Percentiles rank a stretch among this genome's conserved stretches.
These are phyloP conservation scores for Cossypha niveicapilla DNA, from an alignment of 2,797 vertebrate species.

Conservation along the genomic window DNA sequence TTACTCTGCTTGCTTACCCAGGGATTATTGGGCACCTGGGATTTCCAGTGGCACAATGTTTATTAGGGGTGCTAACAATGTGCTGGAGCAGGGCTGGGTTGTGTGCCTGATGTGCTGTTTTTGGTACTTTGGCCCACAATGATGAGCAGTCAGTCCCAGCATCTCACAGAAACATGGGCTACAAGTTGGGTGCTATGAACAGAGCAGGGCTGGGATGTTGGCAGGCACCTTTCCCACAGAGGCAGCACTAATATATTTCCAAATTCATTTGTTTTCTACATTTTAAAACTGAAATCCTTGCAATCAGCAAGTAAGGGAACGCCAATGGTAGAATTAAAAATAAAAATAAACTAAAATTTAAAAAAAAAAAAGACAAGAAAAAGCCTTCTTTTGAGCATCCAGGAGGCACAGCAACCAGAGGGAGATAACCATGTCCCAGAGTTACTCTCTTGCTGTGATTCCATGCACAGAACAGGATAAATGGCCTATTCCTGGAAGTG, in stretches of 20 bases:
- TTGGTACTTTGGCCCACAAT: background rate
- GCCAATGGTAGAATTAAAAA: background rate
- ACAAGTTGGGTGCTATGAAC: background rate
- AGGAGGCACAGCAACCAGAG: background rate
- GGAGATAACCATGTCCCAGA: background rate
- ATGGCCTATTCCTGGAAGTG: background rate
- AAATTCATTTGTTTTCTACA: background rate
- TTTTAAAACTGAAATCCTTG: background rate
- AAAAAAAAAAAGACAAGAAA: accelerated
- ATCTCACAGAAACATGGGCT: background rate
- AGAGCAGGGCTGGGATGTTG: background rate
- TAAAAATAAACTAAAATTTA: background rate
- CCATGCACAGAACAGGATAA: background rate
- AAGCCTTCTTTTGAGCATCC: background rate
- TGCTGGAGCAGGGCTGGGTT: background rate
- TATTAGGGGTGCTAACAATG: background rate
- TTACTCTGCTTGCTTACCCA: background rate
- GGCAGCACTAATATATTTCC: background rate
- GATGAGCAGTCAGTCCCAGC: background rate
- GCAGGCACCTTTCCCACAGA: background rate
- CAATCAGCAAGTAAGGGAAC: background rate
- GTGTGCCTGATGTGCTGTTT: background rate
- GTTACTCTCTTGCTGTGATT: background rate
- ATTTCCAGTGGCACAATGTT: background rate
- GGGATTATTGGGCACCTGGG: background rate